Base-by-base conservation (phyloP, 1,140 invertebrate species). In the Drosophila jambulina region DNA sequence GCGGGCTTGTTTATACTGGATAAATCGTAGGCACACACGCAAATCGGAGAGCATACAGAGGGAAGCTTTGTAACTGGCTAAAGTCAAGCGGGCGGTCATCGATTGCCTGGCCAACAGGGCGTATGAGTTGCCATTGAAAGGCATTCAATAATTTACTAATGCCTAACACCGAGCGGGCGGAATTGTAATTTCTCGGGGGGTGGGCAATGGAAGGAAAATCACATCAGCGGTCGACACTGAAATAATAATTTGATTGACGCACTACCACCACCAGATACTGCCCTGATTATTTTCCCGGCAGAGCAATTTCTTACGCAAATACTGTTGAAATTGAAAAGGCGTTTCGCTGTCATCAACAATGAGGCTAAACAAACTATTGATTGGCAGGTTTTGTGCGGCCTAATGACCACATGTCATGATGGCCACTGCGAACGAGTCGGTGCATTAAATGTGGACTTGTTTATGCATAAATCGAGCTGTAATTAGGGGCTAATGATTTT, bases 91-190 rank as follows among this genome's bases (percentile, higher is more conserved):
- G 64, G 53, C 36, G 32, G 63, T 42, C 85, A 87, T 75, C 74
- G 84, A 88, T 78, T 84, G 80, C 75, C 67, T 62, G 60, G 59
- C 71, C 64, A 68, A 71, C 56, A 74, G 63, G 62, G 48, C 56
- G 51, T 76, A 53, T 68, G 63, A 80, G 71, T 45, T 77, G 57
- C 63, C 51, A 74, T 64, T 82, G 69, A 78, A 77, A 80, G 48
- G 43, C 69, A 75, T 67, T 87, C 72, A 87, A 87, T 87, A 84
- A 88, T 88, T 88, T 72, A 87, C 45, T 65, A 70, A 74, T 61
- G 27, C 48, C 71, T 19, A n/a, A 38, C 45, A 51, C 38, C 29
- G 4, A 56, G 23, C 19, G 29, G 32, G 10, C 27, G 13, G 17
- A 34, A n/a, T 17, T 21, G 15, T 46, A 29, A 32, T 71, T 48